A percentile compares a stretch with the other conserved stretches of the same genome.
These are phyloP conservation scores for Avahi laniger DNA, from an alignment of 2,797 vertebrate genomes.

Conservation along the genomic window DNA sequence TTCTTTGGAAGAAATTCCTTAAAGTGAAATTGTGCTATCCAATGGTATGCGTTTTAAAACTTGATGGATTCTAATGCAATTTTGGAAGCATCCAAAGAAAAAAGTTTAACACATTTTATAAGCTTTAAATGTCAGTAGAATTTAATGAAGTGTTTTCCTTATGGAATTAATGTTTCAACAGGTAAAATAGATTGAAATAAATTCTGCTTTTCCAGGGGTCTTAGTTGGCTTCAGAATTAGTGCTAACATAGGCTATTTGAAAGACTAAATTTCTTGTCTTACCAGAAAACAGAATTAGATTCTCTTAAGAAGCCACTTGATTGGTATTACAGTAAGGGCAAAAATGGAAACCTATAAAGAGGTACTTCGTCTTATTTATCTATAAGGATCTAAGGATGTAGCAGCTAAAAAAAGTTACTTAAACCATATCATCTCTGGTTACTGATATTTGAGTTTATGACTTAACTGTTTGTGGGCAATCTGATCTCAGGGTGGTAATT, in stretches of 20 bases:
- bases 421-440: not conserved
- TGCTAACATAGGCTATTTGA: not conserved
- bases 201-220: constrained; percentile 19
- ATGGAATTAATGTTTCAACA: constrained; percentile 55
- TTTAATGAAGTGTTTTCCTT: constrained; percentile 63
- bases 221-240: constrained; percentile 41
- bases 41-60: constrained; percentile 36
- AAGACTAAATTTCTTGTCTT: constrained; percentile 32
- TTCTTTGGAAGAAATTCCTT: constrained; percentile 62
- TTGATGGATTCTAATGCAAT: constrained; percentile 44
- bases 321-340: not conserved
- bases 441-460: constrained; percentile 54
- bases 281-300: constrained; percentile 53
- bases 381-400: not conserved
- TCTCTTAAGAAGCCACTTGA: constrained; percentile 26
- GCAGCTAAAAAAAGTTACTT: constrained; percentile 21
- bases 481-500: not conserved
- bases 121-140: constrained; percentile 54
- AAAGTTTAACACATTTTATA: constrained; percentile 34
- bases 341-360: constrained; percentile 44
- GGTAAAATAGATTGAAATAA: constrained; percentile 55
- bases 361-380: constrained; percentile 25
- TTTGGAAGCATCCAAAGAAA: constrained; percentile 54
- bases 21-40: constrained; percentile 21
- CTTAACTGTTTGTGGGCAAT: constrained; percentile 26